Base-by-base conservation (phyloP, 2,113 vertebrate genomes). In the Rynchops niger region DNA sequence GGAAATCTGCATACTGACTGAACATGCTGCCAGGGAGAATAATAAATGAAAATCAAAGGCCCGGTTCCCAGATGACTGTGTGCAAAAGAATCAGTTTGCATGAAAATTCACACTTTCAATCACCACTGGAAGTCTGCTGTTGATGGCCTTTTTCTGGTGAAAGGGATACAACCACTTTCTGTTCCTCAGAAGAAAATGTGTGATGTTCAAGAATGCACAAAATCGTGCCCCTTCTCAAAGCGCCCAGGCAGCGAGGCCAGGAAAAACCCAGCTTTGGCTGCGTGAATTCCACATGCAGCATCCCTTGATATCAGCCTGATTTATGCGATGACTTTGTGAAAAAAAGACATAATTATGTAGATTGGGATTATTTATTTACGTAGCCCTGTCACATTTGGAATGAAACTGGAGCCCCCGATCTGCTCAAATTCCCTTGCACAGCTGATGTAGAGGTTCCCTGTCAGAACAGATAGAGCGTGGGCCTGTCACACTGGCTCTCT, bases 21-120 rank as follows among this genome's bases (percentile, higher is more conserved):
- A 94, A 93, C 84, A 95, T 26, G 53, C 65, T 95, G 93, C 95
- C 86, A 95, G 94, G 78, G 84, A 96, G 86, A 93, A 97, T 89
- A 96, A 94, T 88, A 96, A 94, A 94, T 77, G 89, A 86, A 95
- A 97, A 96, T 95, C 95, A 95, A 97, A 97, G 74, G 62, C 94
- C 66, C 0, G 0, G 66, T 17, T 96, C 95, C 91, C 96, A 87
- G 84, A 95, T 89, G 96, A 95, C 63, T 95, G 50, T 14, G 61
- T 58, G 96, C 86, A 93, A 85, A 97, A 70, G 81, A 85, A 89
- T 62, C 38, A 17, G 73, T 91, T 91, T 95, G 91, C 84, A 90
- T 95, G 70, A 96, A 86, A 87, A 97, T 93, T 89, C 81, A 79
- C 66, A 67, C 77, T 93, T 95, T 76, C 88, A 90, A 12, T 69